Base-by-base conservation (phyloP, 1,140 invertebrate genomes). In the Drosophila albomicans region DNA sequence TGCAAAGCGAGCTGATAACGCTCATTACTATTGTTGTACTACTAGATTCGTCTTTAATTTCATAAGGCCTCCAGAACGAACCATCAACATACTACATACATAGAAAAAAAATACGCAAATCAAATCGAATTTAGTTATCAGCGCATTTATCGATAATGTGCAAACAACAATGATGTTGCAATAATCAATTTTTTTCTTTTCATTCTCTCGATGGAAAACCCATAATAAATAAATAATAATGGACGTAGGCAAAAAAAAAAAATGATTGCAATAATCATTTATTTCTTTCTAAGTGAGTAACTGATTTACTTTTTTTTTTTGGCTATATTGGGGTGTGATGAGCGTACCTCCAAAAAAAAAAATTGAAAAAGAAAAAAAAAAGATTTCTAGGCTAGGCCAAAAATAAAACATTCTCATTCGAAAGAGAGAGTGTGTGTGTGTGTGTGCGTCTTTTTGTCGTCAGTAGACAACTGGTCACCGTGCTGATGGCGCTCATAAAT, bases 401-500 rank as follows among this genome's bases (percentile, higher is more conserved):
- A 81, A 78, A 86, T 85, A 86, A 58, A 58, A 64, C 38, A 61
- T 63, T 51, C 54, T 43, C 56, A 68, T 78, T 64, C 35, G 41
- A 13, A 13, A 43, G n/a, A 43, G 41, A 13, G 8, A 11, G 20
- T n/a, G 49, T 30, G 28, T 45, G 10, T 43, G 38, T 70, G 48
- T 54, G 46, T 49, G 46, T 48, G 7, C 20, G 16, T 20, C 15
- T 48, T 7, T 48, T 49, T 35, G 51, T 57, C 54, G 54, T 52
- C 52, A 30, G 67, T 54, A 76, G 62, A 72, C 68, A 79, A 61
- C 65, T 68, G 65, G 68, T 78, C 78, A 68, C 76, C 70, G 63
- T 49, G 46, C 79, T 57, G 58, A 75, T 77, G 75, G 79, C 63
- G 73, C 84, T 88, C 84, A 87, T 87, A 87, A 87, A 87, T 87